Percentiles rank a stretch among this genome's conserved stretches.
Conservation (phyloP, 2,888 invertebrate genomes). For the Orthonevra nobilis region DNA sequence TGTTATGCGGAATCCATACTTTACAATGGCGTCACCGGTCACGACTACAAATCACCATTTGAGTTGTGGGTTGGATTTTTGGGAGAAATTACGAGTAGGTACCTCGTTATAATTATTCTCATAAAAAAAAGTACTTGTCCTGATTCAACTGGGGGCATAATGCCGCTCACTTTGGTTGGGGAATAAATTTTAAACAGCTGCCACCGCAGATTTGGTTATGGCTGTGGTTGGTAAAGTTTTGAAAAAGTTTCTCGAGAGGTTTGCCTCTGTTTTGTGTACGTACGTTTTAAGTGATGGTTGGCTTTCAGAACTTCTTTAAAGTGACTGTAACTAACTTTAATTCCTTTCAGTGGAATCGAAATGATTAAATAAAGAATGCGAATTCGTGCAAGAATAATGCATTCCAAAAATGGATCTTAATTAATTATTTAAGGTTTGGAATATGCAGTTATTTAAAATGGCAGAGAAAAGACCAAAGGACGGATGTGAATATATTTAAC, state of each 20-base stretch:
- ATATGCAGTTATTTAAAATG: too few species aligned
- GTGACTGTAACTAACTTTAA: slow-evolving; percentile 17
- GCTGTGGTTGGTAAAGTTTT: background rate
- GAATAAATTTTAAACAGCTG: slow-evolving; percentile 50
- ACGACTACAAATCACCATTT: too few species aligned
- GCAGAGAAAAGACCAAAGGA: too few species aligned
- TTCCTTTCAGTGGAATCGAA: background rate
- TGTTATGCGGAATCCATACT: too few species aligned
- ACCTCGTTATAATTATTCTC: slow-evolving; percentile 42
- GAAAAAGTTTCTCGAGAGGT: slow-evolving; percentile 6
- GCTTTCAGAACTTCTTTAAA: slow-evolving; percentile 10
- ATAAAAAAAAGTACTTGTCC: slow-evolving; percentile 28
- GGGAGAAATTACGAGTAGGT: too few species aligned
- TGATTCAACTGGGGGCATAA: slow-evolving; percentile 6
- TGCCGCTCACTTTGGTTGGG: slow-evolving; percentile 46
- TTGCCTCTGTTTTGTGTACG: background rate
- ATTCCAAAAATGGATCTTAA: slow-evolving; percentile 12
- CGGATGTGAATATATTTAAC: too few species aligned
- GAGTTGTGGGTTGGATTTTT: too few species aligned
- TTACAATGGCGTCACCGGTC: too few species aligned
- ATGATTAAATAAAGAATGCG: too few species aligned
- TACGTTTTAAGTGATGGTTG: slow-evolving; percentile 24
- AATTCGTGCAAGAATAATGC: slow-evolving; percentile 9
- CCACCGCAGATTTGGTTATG: slow-evolving; percentile 6
- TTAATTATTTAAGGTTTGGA: slow-evolving; percentile 13